Percentiles rank a stretch among this genome's conserved stretches.
phyloP scores from a whole-genome alignment of 2,888 invertebrate genomes.

The Lepidochrysops patricia region DNA sequence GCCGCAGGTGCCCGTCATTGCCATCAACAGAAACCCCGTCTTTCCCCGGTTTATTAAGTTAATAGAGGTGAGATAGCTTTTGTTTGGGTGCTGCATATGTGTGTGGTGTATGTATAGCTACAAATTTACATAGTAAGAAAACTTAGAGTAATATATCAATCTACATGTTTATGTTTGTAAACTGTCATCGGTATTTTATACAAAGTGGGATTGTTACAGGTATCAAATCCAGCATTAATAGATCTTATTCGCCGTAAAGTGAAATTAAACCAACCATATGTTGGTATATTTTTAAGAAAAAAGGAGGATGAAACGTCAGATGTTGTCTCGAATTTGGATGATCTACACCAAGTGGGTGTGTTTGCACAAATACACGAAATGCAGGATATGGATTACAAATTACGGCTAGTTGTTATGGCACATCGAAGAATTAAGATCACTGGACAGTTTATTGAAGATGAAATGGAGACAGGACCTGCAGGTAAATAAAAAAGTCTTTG shows the following conservation, averaged over 20 bases:
- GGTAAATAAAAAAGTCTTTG: too few relatives aligned
- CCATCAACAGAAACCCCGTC: constrained; percentile 94
- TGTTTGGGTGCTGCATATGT: neutral
- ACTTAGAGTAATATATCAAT: neutral
- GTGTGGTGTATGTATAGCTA: too few relatives aligned
- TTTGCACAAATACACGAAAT: constrained; percentile 99
- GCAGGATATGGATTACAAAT: constrained; percentile 93
- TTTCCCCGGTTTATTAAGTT: constrained; percentile 99
- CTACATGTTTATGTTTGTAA: neutral
- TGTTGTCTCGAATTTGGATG: constrained; percentile 86
- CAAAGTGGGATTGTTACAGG: constrained; percentile 58
- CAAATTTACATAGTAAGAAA: neutral
- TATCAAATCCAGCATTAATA: constrained; percentile 89
- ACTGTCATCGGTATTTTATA: constrained; percentile 20
- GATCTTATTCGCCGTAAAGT: constrained; percentile 94
- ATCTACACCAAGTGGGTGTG: constrained; percentile 92
- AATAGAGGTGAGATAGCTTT: constrained; percentile 80
- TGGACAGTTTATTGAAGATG: constrained; percentile 84
- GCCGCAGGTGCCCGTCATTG: constrained; percentile 96
- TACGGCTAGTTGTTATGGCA: constrained; percentile 95
- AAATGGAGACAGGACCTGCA: constrained; percentile 75
- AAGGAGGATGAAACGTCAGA: constrained; percentile 92
- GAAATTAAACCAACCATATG: constrained; percentile 95
- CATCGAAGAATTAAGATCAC: constrained; percentile 90
- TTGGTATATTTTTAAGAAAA: constrained; percentile 96